Base-by-base conservation (phyloP, 2,797 vertebrate genomes). In the Sebastes variabilis region DNA sequence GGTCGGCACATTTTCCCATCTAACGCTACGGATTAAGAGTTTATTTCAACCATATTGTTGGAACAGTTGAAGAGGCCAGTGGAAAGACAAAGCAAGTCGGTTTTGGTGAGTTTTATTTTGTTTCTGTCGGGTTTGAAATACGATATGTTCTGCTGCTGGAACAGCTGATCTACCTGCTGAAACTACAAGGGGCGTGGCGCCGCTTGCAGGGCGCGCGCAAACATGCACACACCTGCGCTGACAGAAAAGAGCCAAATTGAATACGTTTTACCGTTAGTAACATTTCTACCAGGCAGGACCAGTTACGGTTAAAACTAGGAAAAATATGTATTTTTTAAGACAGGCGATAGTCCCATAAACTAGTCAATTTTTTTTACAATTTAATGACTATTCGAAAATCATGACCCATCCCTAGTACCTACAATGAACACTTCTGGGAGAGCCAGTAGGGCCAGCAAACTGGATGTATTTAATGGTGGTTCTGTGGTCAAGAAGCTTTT, bases 381-480 rank as follows among this genome's bases (percentile, higher is more conserved):
- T 46, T 49, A 52, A 52, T 9, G 46, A 52, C 46, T 52, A 52
- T n/a, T 52, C 3, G 46, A 20, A 52, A 52, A 52, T 52, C 46
- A n/a, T n/a, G 18, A 52, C 46, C 46, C 46, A 49, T 49, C 46
- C 46, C 46, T 49, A 49, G 3, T 56, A 58, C 42, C n/a, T 46
- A 22, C 29, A 54, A 82, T 54, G 10, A 80, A 64, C n/a, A 32
- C 8, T 11, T 10, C n/a, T 22, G 8, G 30, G 25, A 56, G 54
- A 82, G 38, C 54, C 18, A 36, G 4, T 20, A 27, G 9, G 38
- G 13, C 60, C 65, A 73, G 32, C 58, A 34, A 70, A 77, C 14
- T 60, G 5, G 81, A 22, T 11, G 29, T 66, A 66, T 72, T 82
- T 75, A 77, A 75, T 67, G 20, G 27, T 20, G 64, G 6, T 55